A percentile compares a stretch with the other conserved stretches of the same genome.
These are phyloP conservation scores for Parelbella ahira DNA, from an alignment of 2,888 invertebrate species.

Conservation along the genomic window DNA sequence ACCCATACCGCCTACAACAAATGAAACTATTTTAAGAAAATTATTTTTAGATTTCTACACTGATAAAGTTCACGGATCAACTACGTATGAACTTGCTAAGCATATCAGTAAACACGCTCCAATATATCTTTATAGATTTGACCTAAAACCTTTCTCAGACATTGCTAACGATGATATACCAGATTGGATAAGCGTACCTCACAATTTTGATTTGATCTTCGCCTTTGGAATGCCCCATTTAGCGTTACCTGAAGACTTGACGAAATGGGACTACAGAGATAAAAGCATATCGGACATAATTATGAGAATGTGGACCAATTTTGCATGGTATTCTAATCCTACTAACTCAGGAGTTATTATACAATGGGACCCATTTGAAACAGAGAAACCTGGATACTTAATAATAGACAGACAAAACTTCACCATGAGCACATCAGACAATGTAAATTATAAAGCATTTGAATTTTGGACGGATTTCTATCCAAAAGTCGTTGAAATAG, in stretches of 20 bases:
- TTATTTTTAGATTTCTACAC: constrained; percentile 86
- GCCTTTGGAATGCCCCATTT: constrained; percentile 90
- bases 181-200: constrained; percentile 89
- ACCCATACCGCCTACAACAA: constrained; percentile 83
- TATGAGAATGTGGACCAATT: constrained; percentile 90
- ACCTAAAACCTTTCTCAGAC: constrained; percentile 85
- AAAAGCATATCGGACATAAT: constrained; percentile 89
- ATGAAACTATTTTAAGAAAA: constrained; percentile 82
- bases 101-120: constrained; percentile 81
- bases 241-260: constrained; percentile 78
- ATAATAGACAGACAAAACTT: constrained; percentile 87
- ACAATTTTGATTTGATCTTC: constrained; percentile 90
- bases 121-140: constrained; percentile 88
- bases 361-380: constrained; percentile 86
- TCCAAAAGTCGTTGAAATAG: constrained; percentile 86
- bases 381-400: constrained; percentile 84
- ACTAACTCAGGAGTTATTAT: constrained; percentile 85
- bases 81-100: constrained; percentile 84
- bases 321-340: constrained; percentile 87
- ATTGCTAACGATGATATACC: constrained; percentile 84
- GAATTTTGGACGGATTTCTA: constrained; percentile 93
- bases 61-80: constrained; percentile 87
- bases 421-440: constrained; percentile 85
- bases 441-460: constrained; percentile 87
- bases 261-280: constrained; percentile 88